Base-by-base conservation (phyloP, 1,140 invertebrate species). In the Magallana ariakensis region DNA sequence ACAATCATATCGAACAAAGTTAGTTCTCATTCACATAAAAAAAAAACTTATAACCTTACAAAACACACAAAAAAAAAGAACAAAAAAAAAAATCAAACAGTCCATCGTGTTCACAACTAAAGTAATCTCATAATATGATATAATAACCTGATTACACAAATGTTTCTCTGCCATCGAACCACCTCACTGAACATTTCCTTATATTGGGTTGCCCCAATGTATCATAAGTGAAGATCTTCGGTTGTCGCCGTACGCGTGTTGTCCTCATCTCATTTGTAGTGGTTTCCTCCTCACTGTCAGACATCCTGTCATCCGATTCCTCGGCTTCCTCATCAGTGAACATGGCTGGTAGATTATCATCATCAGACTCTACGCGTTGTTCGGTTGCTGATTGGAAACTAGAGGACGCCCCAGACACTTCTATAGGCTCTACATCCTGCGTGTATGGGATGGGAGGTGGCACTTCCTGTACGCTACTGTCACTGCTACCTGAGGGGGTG, bases 161-260 rank as follows among this genome's bases (percentile, higher is more conserved):
- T 66, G 62, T 66, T 33, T 33, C 3, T 66, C n/a, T 66, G 62
- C n/a, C 62, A 16, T 66, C 9, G 8, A 66, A 66, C 62, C 62
- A 19, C 62, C 62, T 66, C 7, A 66, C 62, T 66, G 62, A 66
- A 66, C 62, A 66, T 66, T 66, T 66, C 22, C 62, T 66, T 9
- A 66, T 66, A 19, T 66, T 66, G 62, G 80, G 80, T 81, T 81
- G 33, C 13, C 80, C 80, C 10, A 81, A 19, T 13, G 10, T 81
- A 81, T 81, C 80, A 55, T 81, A 46, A 13, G 80, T 81, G 9
- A 81, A 55, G 80, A 81, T 55, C 80, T 81, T 81, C 9, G 80
- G 33, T 53, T 46, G 7, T 15, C 16, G 33, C 80, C 80, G 26
- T n/a, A 46, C 53, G 16, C 80, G 33, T 33, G 80, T 55, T 53